phyloP scores from a whole-genome alignment of 2,113 vertebrate genomes.

The Apodemus speciosus region DNA sequence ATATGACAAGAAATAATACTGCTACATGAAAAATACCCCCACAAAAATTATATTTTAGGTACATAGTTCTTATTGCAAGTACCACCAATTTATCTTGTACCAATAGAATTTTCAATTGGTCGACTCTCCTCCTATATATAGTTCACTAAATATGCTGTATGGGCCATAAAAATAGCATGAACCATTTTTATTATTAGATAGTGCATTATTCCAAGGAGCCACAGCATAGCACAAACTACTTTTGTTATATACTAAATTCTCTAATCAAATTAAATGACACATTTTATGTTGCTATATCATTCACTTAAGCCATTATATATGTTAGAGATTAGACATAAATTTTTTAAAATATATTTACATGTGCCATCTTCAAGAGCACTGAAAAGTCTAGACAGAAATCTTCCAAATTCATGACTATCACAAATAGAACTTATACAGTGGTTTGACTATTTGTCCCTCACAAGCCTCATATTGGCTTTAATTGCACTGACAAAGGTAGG shows the following conservation, averaged over 20 bases:
- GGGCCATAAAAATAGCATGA: constrained; percentile 60
- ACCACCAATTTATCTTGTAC: constrained; percentile 51
- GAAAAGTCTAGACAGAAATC: constrained; percentile 15
- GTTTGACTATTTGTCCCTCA: background rate
- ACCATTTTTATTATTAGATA: constrained; percentile 55
- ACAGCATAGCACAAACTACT: constrained; percentile 13
- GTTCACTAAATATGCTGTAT: constrained; percentile 65
- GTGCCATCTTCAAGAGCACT: background rate
- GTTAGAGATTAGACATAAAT: constrained; percentile 6
- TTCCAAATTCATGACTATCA: constrained; percentile 11
- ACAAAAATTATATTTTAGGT: constrained; percentile 34
- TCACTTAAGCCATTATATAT: constrained; percentile 51
- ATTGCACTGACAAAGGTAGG: background rate
- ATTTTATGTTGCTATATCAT: constrained; percentile 52
- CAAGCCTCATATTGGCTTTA: background rate
- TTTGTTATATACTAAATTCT: constrained; percentile 60
- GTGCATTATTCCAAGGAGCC: background rate
- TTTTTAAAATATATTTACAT: background rate
- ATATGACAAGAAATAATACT: constrained; percentile 1
- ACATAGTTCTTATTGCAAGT: constrained; percentile 6
- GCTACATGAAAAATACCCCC: background rate
- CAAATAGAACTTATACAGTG: background rate
- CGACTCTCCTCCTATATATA: constrained; percentile 19
- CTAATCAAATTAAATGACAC: constrained; percentile 64
- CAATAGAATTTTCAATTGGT: constrained; percentile 52